Percentiles rank a stretch among this genome's conserved stretches.
Evolutionary conservation across 2,113 vertebrate genomes (phyloP).

Genomic region (Platysteira castanea): DNA sequence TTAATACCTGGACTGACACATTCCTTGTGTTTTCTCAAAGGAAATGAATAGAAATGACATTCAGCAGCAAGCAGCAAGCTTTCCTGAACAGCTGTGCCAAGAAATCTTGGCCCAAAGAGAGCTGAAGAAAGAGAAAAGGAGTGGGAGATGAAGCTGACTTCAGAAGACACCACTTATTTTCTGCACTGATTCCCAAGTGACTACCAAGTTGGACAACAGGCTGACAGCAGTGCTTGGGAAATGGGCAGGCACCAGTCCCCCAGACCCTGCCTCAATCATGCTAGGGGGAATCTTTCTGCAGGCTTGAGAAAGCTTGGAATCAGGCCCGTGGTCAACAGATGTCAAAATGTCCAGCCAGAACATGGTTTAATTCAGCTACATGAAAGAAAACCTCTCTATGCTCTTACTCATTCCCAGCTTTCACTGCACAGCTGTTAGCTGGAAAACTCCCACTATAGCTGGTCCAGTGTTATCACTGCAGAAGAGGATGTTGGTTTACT

Average conservation of each 20-base stretch:
- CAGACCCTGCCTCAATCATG: neutral
- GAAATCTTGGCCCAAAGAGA: neutral
- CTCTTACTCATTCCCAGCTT: neutral
- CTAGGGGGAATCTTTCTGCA: neutral
- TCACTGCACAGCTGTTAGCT: neutral
- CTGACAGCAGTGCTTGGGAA: neutral
- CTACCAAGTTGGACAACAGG: neutral
- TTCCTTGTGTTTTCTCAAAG: neutral
- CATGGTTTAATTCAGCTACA: neutral
- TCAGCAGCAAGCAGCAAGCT: neutral
- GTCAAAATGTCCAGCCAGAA: neutral
- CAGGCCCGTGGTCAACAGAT: neutral
- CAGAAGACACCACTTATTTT: neutral
- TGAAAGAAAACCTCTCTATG: neutral
- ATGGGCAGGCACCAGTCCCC: rapidly evolving
- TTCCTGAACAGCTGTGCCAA: neutral
- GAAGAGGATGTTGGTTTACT: neutral
- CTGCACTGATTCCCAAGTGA: neutral
- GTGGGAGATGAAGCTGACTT: neutral
- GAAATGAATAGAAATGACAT: neutral
- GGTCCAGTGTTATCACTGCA: rapidly evolving
- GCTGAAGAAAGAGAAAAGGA: neutral
- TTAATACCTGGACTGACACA: neutral
- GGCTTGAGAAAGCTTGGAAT: neutral
- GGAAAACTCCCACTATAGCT: neutral